These are phyloP conservation scores for Dichetophora obliterata DNA, from an alignment of 2,888 invertebrate species.

Conservation along the genomic window DNA sequence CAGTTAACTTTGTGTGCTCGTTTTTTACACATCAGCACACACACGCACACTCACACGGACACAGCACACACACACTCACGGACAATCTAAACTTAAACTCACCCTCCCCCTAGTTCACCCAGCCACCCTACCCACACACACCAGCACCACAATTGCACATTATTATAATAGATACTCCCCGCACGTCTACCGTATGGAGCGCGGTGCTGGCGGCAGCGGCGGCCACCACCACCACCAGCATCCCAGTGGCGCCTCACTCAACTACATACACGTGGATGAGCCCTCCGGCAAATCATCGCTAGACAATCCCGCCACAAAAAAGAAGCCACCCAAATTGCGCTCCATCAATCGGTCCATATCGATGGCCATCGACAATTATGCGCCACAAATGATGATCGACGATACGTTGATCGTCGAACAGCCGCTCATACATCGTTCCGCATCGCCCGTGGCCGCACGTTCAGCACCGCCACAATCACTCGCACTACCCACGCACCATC, in stretches of 20 bases:
- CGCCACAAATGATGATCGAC: conserved; percentile 57
- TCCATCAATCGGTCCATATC: conserved; percentile 69
- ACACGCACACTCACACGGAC: conserved; percentile 11
- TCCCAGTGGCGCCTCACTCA: conserved; percentile 36
- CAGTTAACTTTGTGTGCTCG: neutral
- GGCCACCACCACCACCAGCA: conserved; percentile 61
- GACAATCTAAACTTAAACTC: conserved; percentile 26
- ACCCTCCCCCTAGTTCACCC: conserved; percentile 21
- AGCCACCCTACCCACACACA: conserved; percentile 49
- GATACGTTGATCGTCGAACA: conserved; percentile 65
- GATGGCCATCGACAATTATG: conserved; percentile 70
- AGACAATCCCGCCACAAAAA: conserved; percentile 68
- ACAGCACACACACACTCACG: conserved; percentile 18
- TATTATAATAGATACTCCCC: conserved; percentile 68
- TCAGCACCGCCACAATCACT: conserved; percentile 67
- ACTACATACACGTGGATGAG: conserved; percentile 51
- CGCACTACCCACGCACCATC: conserved; percentile 56
- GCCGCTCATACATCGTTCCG: conserved; percentile 66
- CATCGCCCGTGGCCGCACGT: conserved; percentile 65
- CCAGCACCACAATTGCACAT: conserved; percentile 69
- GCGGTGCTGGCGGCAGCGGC: conserved; percentile 68
- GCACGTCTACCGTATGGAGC: conserved; percentile 69
- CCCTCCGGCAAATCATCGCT: conserved; percentile 65
- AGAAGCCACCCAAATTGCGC: conserved; percentile 70
- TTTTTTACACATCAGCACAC: neutral